Conservation (phyloP, 2,888 invertebrate species). For the Meta bourneti region DNA sequence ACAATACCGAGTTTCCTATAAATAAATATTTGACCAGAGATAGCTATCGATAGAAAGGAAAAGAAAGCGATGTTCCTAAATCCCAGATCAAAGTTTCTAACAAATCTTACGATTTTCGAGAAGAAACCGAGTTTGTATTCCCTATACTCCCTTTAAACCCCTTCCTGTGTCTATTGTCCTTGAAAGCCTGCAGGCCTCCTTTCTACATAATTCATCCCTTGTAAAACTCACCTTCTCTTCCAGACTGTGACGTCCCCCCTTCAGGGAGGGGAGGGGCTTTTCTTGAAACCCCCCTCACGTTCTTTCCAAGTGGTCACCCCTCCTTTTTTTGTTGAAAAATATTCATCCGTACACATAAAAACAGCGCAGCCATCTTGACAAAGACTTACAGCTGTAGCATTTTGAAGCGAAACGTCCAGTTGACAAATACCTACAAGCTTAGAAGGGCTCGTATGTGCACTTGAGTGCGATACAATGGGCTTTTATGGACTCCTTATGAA, state of each 20-base stretch:
- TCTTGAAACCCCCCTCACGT: not conserved
- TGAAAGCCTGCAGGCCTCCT: slow-evolving; percentile 22
- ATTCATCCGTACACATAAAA: slow-evolving; percentile 3
- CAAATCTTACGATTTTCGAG: slow-evolving; percentile 36
- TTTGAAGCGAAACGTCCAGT: slow-evolving; percentile 39
- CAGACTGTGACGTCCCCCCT: slow-evolving; percentile 22
- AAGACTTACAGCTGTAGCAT: slow-evolving; percentile 61
- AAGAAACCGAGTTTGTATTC: not conserved
- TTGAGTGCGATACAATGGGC: slow-evolving; percentile 22
- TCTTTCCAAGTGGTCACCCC: not conserved
- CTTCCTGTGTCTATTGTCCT: not conserved
- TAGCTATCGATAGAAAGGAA: not conserved
- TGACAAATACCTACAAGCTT: slow-evolving; percentile 67
- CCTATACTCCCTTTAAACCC: not conserved
- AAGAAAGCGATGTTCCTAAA: not conserved
- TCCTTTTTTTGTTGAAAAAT: slow-evolving; percentile 20
- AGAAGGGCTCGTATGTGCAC: slow-evolving; percentile 30
- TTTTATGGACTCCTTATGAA: slow-evolving; percentile 39
- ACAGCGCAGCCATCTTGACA: slow-evolving; percentile 48
- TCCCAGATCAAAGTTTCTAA: slow-evolving; percentile 17
- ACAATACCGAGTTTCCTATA: not conserved
- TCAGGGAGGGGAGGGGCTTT: not conserved
- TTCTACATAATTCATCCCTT: slow-evolving; percentile 68
- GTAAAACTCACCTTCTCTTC: slow-evolving; percentile 52
- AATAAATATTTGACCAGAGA: not conserved